Base-by-base conservation (phyloP, 2,797 vertebrate genomes). In the Thalassophryne amazonica region DNA sequence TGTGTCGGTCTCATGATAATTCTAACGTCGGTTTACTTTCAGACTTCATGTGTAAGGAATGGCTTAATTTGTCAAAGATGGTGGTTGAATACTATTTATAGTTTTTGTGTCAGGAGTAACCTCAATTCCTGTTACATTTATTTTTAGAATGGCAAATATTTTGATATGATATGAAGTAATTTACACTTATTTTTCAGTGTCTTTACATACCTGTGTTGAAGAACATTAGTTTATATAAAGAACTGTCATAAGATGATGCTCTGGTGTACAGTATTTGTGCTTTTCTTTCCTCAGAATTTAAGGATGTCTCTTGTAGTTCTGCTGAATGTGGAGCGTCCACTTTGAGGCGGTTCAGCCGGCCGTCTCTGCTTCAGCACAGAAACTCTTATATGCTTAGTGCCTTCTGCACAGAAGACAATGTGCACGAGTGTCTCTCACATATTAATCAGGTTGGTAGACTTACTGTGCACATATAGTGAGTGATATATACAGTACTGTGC, bases 401-500 rank as follows among this genome's bases (percentile, higher is more conserved):
- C 84, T 97, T 99, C 73, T 99, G 97, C 90, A 93, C 93, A 48
- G 93, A 94, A 76, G 89, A 93, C 33, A 99, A 98, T 68, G 83
- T 97, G 68, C 92, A 92, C 46, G 93, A 97, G 80, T 95, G 95
- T 78, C 80, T 95, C 31, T 87, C 90, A 0, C 94, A 95, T 88
- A 92, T 99, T 71, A 89, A 86, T 69, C 92, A 94, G 93, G 97
- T 96, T 81, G 65, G 87, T 48, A 13, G 28, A 17, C 1, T 42
- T 3, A 21, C 30, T 29, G 14, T 20, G 2, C 6, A 4, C 34
- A 4, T 5, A 22, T 13, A 47, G n/a, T 18, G 22, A 6, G 11
- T 16, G 4, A 13, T 14, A 21, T 21, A 2, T 33, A 22, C 31
- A 42, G 18, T 7, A 3, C 23, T 17, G 7, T 32, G 15, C 12